phyloP scores from a whole-genome alignment of 2,797 vertebrate species.

The Lepus townsendii region DNA sequence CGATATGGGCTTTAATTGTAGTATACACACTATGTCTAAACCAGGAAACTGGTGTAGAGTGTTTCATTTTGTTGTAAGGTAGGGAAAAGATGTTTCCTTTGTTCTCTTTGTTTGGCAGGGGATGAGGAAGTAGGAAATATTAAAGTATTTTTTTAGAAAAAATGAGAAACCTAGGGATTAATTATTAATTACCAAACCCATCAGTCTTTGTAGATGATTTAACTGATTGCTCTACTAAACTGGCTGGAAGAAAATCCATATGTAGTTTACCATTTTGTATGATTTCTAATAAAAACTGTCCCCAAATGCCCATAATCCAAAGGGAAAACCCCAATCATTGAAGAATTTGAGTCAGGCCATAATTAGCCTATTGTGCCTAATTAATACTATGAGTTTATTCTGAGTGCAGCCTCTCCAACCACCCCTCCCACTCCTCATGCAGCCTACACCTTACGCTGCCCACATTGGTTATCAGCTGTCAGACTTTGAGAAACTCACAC shows the following conservation, averaged over 20 bases:
- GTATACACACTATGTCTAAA: background rate
- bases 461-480: background rate
- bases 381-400: background rate
- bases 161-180: background rate
- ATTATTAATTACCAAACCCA: background rate
- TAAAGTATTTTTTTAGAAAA: background rate
- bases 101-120: background rate
- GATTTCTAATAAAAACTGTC: slow-evolving; percentile 42
- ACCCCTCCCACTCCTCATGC: background rate
- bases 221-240: background rate
- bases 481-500: background rate
- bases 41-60: background rate
- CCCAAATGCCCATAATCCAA: background rate
- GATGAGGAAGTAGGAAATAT: background rate
- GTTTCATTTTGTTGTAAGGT: background rate
- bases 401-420: background rate
- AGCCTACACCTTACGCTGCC: background rate
- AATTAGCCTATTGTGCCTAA: background rate
- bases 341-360: slow-evolving; percentile 10
- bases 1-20: background rate
- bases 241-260: background rate
- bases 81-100: background rate
- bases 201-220: background rate
- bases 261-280: slow-evolving; percentile 13
- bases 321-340: background rate